phyloP scores from a whole-genome alignment of 2,113 vertebrate species.

The Laticauda laticaudata region DNA sequence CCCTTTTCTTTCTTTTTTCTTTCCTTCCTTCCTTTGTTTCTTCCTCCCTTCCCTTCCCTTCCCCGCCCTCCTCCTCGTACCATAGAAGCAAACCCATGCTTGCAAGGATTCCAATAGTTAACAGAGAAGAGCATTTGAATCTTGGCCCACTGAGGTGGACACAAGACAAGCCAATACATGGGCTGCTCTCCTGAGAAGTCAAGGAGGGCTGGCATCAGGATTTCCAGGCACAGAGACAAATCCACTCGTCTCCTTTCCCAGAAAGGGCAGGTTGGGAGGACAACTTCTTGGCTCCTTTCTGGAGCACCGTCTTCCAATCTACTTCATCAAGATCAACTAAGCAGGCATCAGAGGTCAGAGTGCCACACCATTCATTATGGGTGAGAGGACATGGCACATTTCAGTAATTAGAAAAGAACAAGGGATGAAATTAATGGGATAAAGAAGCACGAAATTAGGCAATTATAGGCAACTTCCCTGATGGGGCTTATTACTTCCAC shows the following conservation, averaged over 20 bases:
- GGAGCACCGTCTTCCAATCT: slow-evolving; percentile 41
- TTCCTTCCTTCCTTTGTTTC: too few relatives aligned
- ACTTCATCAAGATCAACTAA: slow-evolving; percentile 60
- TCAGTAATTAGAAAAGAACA: slow-evolving; percentile 51
- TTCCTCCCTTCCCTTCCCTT: neutral
- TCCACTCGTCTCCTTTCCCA: neutral
- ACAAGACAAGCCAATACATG: neutral
- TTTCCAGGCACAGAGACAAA: neutral
- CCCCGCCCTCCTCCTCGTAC: neutral
- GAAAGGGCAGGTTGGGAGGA: neutral
- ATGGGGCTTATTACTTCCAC: slow-evolving; percentile 32
- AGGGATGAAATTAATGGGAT: slow-evolving; percentile 50
- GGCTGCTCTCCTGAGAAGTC: neutral
- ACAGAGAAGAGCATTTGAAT: neutral
- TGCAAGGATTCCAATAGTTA: neutral
- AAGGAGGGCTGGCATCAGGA: neutral
- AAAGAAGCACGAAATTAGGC: slow-evolving; percentile 57
- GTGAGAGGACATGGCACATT: slow-evolving; percentile 45
- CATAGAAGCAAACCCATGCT: neutral
- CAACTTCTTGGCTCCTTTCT: slow-evolving; percentile 39
- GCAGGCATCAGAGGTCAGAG: slow-evolving; percentile 56
- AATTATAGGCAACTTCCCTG: slow-evolving; percentile 54
- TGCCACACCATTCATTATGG: slow-evolving; percentile 29
- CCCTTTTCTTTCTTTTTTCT: too few relatives aligned
- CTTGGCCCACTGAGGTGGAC: neutral